Conservation (phyloP, 1,140 invertebrate genomes). For the Plectus sambesii region DNA sequence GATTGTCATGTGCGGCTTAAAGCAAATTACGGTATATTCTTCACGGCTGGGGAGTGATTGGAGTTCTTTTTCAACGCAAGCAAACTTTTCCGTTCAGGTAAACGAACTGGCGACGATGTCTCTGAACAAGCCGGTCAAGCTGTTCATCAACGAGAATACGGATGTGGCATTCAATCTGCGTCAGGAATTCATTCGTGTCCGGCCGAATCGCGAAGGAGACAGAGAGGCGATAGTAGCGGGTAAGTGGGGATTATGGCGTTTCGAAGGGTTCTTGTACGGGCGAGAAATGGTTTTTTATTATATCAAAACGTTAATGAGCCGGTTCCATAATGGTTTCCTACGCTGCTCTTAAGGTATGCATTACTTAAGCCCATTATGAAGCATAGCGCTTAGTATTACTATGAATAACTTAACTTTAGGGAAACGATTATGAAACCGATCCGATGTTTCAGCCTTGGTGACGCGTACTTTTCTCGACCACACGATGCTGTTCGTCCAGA, state of each 20-base stretch:
- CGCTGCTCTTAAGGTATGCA: background rate
- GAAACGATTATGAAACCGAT: too few species aligned
- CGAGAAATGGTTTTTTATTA: background rate
- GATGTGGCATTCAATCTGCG: slow-evolving; percentile 84
- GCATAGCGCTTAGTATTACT: too few species aligned
- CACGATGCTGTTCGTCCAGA: slow-evolving; percentile 86
- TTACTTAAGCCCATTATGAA: too few species aligned
- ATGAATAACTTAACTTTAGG: too few species aligned
- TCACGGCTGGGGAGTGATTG: background rate
- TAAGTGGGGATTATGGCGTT: slow-evolving; percentile 33
- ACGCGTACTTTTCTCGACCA: slow-evolving; percentile 83
- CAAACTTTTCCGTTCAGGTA: too few species aligned
- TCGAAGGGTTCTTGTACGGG: background rate
- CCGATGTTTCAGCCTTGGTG: slow-evolving; percentile 59
- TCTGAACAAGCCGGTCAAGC: slow-evolving; percentile 74
- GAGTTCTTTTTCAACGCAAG: background rate
- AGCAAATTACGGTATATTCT: too few species aligned
- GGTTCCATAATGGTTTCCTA: too few species aligned
- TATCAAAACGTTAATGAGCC: background rate
- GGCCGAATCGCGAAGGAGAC: slow-evolving; percentile 68
- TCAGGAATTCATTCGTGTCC: slow-evolving; percentile 87
- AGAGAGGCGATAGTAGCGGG: slow-evolving; percentile 73
- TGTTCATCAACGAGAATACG: slow-evolving; percentile 88
- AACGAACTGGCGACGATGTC: slow-evolving; percentile 82
- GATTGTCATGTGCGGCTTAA: too few species aligned